A percentile compares a stretch with the other conserved stretches of the same genome.
Conservation (phyloP, 2,113 vertebrate species). For the Apteryx owenii region DNA sequence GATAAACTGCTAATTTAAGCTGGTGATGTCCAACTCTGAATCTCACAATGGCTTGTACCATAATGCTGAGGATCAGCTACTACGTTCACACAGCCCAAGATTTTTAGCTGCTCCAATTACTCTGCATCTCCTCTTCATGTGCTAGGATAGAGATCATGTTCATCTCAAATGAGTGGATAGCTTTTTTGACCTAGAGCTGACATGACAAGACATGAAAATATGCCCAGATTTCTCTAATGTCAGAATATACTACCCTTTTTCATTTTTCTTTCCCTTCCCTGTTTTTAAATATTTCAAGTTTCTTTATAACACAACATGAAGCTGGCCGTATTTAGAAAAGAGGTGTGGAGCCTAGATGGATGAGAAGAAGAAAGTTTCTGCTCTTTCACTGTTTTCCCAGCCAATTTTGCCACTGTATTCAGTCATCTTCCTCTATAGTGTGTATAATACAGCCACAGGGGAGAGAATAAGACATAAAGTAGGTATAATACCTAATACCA, state of each 20-base stretch:
- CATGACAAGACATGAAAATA: not conserved
- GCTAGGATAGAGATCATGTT: not conserved
- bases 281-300: not conserved
- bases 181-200: not conserved
- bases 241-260: not conserved
- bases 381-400: not conserved
- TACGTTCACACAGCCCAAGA: not conserved
- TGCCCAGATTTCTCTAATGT: not conserved
- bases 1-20: conserved; percentile 85
- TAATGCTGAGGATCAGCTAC: conserved; percentile 45
- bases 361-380: not conserved
- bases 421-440: not conserved
- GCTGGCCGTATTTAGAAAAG: not conserved
- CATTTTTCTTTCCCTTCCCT: not conserved
- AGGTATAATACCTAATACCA: not conserved
- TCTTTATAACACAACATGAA: not conserved
- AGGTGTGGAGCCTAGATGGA: not conserved
- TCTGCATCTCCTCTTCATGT: not conserved
- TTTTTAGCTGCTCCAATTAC: conserved; percentile 56
- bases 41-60: conserved; percentile 56
- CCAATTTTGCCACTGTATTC: not conserved
- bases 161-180: not conserved
- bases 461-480: not conserved
- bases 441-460: not conserved
- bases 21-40: conserved; percentile 76